Conservation (phyloP, 2,888 invertebrate species). For the Marasmarcha lunaedactyla region DNA sequence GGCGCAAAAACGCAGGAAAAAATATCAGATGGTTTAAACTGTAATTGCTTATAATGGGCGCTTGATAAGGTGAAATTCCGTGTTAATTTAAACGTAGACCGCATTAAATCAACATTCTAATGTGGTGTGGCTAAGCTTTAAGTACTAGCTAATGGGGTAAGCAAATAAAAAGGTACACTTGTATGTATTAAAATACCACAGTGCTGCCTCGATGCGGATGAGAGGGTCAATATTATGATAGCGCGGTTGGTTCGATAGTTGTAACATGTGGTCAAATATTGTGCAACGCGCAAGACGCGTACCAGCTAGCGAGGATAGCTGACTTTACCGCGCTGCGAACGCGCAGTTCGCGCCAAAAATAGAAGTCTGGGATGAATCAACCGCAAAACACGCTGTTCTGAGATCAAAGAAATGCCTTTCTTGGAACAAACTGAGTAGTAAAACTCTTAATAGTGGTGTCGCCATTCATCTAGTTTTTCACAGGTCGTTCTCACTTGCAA, state of each 20-base stretch:
- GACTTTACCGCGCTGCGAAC: conserved; percentile 32
- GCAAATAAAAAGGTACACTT: conserved; percentile 51
- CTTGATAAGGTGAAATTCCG: conserved; percentile 44
- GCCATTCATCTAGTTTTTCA: background rate
- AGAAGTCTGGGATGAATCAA: conserved; percentile 48
- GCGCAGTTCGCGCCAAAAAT: conserved; percentile 35
- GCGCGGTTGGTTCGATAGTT: conserved; percentile 47
- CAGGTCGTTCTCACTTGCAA: too few relatives aligned
- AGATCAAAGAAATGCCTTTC: conserved; percentile 53
- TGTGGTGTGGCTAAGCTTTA: conserved; percentile 39
- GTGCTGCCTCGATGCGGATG: conserved; percentile 49
- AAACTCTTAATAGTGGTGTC: background rate
- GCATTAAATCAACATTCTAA: conserved; percentile 51
- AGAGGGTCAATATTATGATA: conserved; percentile 68
- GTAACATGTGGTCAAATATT: conserved; percentile 66
- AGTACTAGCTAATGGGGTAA: conserved; percentile 57
- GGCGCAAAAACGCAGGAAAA: conserved; percentile 42
- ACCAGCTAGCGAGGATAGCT: conserved; percentile 28
- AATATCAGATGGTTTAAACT: conserved; percentile 29
- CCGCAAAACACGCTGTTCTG: conserved; percentile 35
- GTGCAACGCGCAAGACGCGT: conserved; percentile 36
- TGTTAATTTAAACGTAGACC: conserved; percentile 28
- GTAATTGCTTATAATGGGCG: conserved; percentile 40
- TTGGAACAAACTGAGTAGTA: conserved; percentile 26
- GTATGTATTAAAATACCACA: conserved; percentile 48